phyloP scores from a whole-genome alignment of 2,113 vertebrate genomes.

The Istiophorus platypterus region DNA sequence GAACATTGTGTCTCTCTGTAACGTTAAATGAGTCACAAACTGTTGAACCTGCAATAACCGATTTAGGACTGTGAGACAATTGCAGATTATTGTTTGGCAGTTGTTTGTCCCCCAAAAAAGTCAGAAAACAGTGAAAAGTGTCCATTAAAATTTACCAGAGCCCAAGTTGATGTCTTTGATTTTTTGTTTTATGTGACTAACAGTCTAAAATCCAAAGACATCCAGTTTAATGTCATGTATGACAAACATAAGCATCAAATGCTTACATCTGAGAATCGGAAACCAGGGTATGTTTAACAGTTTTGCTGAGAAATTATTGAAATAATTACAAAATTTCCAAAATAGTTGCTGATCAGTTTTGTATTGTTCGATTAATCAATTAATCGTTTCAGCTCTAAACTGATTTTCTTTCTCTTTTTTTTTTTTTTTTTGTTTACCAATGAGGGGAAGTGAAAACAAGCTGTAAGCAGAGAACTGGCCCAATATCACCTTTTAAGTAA shows the following conservation, averaged over 20 bases:
- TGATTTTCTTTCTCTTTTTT: too few relatives aligned
- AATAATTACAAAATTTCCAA: not conserved
- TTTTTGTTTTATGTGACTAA: too few relatives aligned
- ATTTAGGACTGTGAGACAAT: not conserved
- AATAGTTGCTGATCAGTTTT: not conserved
- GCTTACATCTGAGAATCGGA: not conserved
- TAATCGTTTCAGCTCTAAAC: too few relatives aligned
- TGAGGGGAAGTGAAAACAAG: too few relatives aligned
- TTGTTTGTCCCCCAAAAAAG: not conserved
- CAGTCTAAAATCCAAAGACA: not conserved
- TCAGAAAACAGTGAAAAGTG: too few relatives aligned
- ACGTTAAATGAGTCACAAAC: not conserved
- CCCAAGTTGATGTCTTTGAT: too few relatives aligned
- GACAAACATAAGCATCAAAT: not conserved
- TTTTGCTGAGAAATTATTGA: too few relatives aligned
- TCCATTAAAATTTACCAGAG: too few relatives aligned
- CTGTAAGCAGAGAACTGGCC: not conserved
- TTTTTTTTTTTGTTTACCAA: too few relatives aligned
- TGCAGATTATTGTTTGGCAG: not conserved
- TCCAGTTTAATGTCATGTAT: not conserved
- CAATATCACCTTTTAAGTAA: not conserved
- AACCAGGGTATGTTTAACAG: too few relatives aligned
- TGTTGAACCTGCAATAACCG: not conserved
- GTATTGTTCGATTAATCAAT: too few relatives aligned
- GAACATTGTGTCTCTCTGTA: slow-evolving; percentile 20